phyloP scores from a whole-genome alignment of 2,888 invertebrate species.

The Ennomos fuscantarius region DNA sequence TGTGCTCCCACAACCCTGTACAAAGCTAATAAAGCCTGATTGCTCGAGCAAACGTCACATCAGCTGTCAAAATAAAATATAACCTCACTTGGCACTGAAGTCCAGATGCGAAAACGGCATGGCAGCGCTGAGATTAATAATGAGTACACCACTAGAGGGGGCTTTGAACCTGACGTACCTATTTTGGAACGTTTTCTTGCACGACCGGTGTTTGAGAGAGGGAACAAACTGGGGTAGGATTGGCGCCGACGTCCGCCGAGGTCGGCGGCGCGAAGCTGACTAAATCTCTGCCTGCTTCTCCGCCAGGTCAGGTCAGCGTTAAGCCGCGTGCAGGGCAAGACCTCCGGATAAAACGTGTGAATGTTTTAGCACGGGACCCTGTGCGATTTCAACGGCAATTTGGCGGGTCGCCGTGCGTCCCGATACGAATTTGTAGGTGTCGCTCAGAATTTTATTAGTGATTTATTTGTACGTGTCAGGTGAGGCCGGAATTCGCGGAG shows the following conservation, averaged over 20 bases:
- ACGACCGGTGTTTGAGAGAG: constrained; percentile 54
- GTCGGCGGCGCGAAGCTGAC: constrained; percentile 77
- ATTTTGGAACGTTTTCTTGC: constrained; percentile 47
- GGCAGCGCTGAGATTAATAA: constrained; percentile 10
- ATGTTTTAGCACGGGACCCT: constrained; percentile 50
- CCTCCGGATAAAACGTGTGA: constrained; percentile 54
- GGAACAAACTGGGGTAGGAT: constrained; percentile 21
- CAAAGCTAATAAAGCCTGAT: constrained; percentile 21
- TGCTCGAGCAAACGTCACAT: constrained; percentile 20
- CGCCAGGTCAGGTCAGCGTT: constrained; percentile 79
- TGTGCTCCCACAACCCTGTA: constrained; percentile 9
- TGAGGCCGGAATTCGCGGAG: constrained; percentile 10
- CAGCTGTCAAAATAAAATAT: constrained; percentile 34
- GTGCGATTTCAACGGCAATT: constrained; percentile 51
- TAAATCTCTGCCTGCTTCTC: constrained; percentile 79
- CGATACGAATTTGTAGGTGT: constrained; percentile 49
- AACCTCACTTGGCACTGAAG: constrained; percentile 32
- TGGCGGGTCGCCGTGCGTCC: constrained; percentile 47
- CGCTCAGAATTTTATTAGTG: constrained; percentile 47
- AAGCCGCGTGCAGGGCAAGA: constrained; percentile 57
- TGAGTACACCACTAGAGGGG: constrained; percentile 26
- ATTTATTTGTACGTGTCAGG: constrained; percentile 47
- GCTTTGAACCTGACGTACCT: constrained; percentile 34
- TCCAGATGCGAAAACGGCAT: constrained; percentile 20
- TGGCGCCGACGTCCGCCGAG: constrained; percentile 63